Base-by-base conservation (phyloP, 2,888 invertebrate genomes). In the Fragum sueziense region DNA sequence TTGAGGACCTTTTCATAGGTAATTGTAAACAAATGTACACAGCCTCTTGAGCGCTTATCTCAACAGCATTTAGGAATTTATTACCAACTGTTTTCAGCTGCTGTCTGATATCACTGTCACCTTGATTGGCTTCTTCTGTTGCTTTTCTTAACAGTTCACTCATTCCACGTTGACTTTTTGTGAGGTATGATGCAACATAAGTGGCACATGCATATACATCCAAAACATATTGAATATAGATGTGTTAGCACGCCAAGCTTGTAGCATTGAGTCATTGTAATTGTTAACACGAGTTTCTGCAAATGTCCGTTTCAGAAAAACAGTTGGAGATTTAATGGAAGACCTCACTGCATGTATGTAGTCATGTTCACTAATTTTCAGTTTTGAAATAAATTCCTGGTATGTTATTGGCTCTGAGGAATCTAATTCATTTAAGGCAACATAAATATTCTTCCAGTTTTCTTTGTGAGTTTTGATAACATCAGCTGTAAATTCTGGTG, bases 31-130 rank as follows among this genome's bases (percentile, higher is more conserved):
- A n/a, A 11, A 83, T 72, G 70, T 84, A 88, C 86, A 27, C 85
- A 52, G 88, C 87, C 70, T 89, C 74, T 69, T 76, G 73, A 3
- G 73, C 72, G 41, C 61, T 68, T 27, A 73, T 76, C 69, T 87
- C 33, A 81, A 41, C 78, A 61, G 27, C 52, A 71, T 88, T 87
- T 2, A 88, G 57, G 57, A 90, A 88, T 57, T 79, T 84, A 51
- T 87, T 84, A n/a, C 82, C 87, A 22, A 90, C 74, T 1, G 17
- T 14, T 33, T 76, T 67, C 3, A 88, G 70, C 37, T 84, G 82
- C 57, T 57, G 20, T n/a, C 4, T 22, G 7, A 57, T 27, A n/a
- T 57, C n/a, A 6, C n/a, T 57, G 27, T 57, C 14, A 7, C 57
- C 27, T 57, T 57, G 25, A 11, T 3, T 11, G 25, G 57, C 57